Percentiles rank a stretch among this genome's conserved stretches.
Evolutionary conservation across 2,888 invertebrate genomes (phyloP).

Genomic region (Aproaerema taeniolella): DNA sequence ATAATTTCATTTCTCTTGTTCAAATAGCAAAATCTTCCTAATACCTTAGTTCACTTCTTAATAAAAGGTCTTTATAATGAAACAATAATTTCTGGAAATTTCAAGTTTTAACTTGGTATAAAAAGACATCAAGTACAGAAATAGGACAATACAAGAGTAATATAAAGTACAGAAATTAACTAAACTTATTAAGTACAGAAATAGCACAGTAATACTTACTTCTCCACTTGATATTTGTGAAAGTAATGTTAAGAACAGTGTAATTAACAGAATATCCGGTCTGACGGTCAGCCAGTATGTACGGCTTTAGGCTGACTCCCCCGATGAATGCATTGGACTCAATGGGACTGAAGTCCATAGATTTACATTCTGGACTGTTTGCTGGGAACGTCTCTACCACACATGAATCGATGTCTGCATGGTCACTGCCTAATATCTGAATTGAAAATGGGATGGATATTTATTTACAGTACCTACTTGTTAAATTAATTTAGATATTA

Average conservation of each 20-base stretch:
- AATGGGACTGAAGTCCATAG: constrained; percentile 57
- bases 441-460: constrained; percentile 8
- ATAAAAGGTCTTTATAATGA: too few species aligned
- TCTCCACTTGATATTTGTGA: constrained; percentile 69
- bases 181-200: too few species aligned
- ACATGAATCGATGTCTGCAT: constrained; percentile 45
- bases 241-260: constrained; percentile 63
- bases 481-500: too few species aligned
- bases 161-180: too few species aligned
- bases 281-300: constrained; percentile 32
- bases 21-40: too few species aligned
- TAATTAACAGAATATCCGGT: constrained; percentile 32
- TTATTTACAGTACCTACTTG: not conserved
- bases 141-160: too few species aligned
- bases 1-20: too few species aligned
- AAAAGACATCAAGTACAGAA: too few species aligned
- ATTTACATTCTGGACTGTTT: constrained; percentile 50
- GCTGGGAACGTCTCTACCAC: constrained; percentile 49
- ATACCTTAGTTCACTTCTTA: too few species aligned
- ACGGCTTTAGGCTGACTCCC: constrained; percentile 57
- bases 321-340: constrained; percentile 51
- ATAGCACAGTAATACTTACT: constrained; percentile 62
- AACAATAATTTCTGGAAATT: too few species aligned
- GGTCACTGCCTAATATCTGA: constrained; percentile 45
- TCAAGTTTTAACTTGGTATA: too few species aligned